These are phyloP conservation scores for Perccottus glenii DNA, from an alignment of 2,113 vertebrate genomes.

Conservation along the genomic window DNA sequence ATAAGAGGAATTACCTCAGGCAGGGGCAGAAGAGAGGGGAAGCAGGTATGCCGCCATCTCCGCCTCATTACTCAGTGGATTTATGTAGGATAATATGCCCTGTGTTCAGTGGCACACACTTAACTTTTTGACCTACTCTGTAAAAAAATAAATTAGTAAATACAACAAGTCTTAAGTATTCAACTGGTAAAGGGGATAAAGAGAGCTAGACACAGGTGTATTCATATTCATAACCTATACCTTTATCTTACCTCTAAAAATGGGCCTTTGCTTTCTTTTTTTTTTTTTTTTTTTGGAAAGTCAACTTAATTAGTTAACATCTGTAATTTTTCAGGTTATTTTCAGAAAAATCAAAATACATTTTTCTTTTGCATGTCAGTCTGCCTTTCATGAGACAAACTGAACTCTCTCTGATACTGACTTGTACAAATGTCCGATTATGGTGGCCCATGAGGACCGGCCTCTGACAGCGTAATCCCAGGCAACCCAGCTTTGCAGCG, in stretches of 20 bases:
- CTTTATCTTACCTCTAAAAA: no score
- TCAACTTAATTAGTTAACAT: no score
- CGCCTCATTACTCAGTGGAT: slow-evolving; percentile 77
- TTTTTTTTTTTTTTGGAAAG: no score
- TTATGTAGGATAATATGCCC: slow-evolving; percentile 77
- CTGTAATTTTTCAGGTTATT: slow-evolving; percentile 9
- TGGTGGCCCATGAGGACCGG: slow-evolving; percentile 72
- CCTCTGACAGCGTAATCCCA: slow-evolving; percentile 78
- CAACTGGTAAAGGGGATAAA: neutral
- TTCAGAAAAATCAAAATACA: slow-evolving; percentile 21
- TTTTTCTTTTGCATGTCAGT: slow-evolving; percentile 43
- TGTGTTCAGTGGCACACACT: slow-evolving; percentile 65
- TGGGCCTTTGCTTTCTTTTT: no score
- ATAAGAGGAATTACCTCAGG: slow-evolving; percentile 75
- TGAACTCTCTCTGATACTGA: slow-evolving; percentile 66
- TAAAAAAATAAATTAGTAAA: slow-evolving; percentile 79
- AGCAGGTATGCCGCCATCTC: slow-evolving; percentile 65
- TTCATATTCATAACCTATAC: no score
- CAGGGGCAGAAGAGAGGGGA: slow-evolving; percentile 48
- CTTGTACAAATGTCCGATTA: slow-evolving; percentile 75
- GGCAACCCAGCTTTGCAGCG: slow-evolving; percentile 52
- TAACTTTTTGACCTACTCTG: slow-evolving; percentile 77
- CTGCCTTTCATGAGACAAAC: slow-evolving; percentile 60
- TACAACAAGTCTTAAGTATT: slow-evolving; percentile 25
- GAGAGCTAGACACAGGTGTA: no score